Evolutionary conservation across 2,797 vertebrate species (phyloP).

Genomic region (Glossophaga mutica): DNA sequence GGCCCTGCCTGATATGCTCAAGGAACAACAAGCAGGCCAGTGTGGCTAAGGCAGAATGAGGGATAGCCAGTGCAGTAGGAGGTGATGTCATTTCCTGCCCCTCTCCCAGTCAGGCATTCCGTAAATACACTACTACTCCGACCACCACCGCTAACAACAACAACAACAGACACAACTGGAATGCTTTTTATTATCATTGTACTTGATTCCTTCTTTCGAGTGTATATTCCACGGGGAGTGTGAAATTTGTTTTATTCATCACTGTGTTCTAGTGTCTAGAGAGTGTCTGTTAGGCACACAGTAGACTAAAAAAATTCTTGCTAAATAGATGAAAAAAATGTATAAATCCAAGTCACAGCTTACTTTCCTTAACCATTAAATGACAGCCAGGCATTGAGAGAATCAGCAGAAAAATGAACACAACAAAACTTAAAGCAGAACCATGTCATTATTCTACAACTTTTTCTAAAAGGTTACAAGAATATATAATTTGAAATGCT

Average conservation of each 20-base stretch:
- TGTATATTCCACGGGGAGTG: neutral
- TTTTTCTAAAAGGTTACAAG: neutral
- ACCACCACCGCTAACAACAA: neutral
- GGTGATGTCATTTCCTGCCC: neutral
- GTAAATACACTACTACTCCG: neutral
- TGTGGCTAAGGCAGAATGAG: neutral
- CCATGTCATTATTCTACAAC: neutral
- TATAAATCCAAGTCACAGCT: neutral
- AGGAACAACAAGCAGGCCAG: neutral
- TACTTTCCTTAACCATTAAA: neutral
- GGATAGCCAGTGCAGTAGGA: rapidly evolving
- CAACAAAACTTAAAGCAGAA: neutral
- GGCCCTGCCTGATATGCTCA: neutral
- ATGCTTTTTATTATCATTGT: neutral
- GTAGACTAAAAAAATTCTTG: neutral
- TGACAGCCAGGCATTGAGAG: neutral
- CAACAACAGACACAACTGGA: neutral
- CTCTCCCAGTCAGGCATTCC: neutral
- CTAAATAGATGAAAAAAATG: neutral
- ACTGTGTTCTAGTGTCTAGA: neutral
- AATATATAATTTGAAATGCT: neutral
- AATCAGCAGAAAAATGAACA: neutral
- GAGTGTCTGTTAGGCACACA: neutral
- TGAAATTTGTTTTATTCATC: neutral
- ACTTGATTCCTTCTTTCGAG: neutral